Percentiles rank a stretch among this genome's conserved stretches.
phyloP scores from a whole-genome alignment of 2,797 vertebrate species.

The Sciurus carolinensis region DNA sequence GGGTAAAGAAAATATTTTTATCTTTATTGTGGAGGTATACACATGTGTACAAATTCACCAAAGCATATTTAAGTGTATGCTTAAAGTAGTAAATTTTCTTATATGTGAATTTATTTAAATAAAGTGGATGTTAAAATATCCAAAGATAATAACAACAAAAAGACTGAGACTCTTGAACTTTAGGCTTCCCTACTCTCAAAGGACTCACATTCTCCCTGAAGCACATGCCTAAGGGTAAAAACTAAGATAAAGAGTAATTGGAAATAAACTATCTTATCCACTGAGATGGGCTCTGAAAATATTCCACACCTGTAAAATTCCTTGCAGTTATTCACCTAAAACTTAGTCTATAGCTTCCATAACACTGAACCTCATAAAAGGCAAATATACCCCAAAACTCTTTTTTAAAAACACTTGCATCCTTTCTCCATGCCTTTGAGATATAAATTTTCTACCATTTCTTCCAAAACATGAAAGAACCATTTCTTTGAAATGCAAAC shows the following conservation, averaged over 20 bases:
- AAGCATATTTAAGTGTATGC: neutral
- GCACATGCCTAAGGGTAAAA: neutral
- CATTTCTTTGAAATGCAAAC: conserved; percentile 7
- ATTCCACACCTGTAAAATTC: neutral
- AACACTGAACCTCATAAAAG: neutral
- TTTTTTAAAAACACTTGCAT: neutral
- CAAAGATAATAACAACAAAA: neutral
- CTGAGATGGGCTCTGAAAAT: neutral
- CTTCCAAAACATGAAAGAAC: neutral
- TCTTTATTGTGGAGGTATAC: neutral
- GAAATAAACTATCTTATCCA: neutral
- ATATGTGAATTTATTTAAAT: neutral
- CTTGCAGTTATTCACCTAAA: neutral
- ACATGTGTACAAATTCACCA: neutral
- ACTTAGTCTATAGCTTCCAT: neutral
- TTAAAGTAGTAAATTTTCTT: neutral
- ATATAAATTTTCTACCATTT: neutral
- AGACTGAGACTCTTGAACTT: neutral
- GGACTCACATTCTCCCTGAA: neutral
- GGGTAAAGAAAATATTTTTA: neutral
- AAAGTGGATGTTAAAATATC: neutral
- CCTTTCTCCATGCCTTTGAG: neutral
- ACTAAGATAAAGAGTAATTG: neutral
- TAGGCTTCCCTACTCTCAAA: neutral
- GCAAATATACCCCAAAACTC: neutral